These are phyloP conservation scores for Manis crassicaudata DNA, from an alignment of 2,797 vertebrate species.

Conservation along the genomic window DNA sequence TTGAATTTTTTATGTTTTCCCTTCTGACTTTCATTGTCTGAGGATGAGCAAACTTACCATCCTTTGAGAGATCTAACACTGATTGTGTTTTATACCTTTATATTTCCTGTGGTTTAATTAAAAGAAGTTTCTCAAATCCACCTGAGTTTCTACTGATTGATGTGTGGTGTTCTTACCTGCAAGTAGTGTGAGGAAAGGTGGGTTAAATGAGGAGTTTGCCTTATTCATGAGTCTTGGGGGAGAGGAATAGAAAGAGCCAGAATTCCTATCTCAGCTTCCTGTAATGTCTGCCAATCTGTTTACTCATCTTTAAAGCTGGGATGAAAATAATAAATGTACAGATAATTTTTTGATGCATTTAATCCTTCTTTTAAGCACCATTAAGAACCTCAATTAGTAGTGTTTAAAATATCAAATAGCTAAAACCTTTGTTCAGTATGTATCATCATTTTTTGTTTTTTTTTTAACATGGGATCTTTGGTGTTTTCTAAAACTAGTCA, in stretches of 20 bases:
- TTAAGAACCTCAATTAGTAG: slow-evolving; percentile 66
- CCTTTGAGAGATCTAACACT: not conserved
- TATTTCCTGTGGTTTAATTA: slow-evolving; percentile 19
- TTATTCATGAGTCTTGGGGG: slow-evolving; percentile 31
- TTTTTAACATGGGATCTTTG: not conserved
- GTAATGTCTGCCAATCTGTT: slow-evolving; percentile 51
- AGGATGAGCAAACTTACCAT: not conserved
- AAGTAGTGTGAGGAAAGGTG: not conserved
- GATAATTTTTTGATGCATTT: slow-evolving; percentile 48
- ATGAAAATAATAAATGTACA: slow-evolving; percentile 69
- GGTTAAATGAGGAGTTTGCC: not conserved
- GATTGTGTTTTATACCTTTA: not conserved
- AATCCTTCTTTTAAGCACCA: slow-evolving; percentile 64
- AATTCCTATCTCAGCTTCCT: slow-evolving; percentile 39
- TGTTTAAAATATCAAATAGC: slow-evolving; percentile 58
- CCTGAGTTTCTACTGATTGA: not conserved
- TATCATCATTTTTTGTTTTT: slow-evolving; percentile 36
- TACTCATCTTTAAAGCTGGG: slow-evolving; percentile 52
- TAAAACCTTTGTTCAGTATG: slow-evolving; percentile 65
- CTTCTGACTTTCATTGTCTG: not conserved
- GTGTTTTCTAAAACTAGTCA: not conserved
- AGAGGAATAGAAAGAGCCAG: slow-evolving; percentile 27
- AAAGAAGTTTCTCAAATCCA: not conserved
- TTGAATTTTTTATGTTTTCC: not conserved
- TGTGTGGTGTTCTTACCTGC: not conserved